Conservation (phyloP, 2,888 invertebrate genomes). For the Drosophila hawaiiensis region DNA sequence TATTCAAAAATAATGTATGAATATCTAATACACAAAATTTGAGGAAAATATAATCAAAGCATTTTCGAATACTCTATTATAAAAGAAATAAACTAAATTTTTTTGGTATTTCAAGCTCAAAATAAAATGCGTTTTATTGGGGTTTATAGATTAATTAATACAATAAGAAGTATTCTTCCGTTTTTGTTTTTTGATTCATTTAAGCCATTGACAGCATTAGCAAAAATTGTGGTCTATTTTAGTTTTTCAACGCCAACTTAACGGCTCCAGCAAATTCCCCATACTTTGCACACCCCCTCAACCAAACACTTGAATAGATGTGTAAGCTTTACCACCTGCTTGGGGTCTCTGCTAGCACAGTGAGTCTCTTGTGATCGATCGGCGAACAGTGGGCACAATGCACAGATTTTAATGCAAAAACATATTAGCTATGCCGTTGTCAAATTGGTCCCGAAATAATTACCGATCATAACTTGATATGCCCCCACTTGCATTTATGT, state of each 20-base stretch:
- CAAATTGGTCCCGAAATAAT: neutral
- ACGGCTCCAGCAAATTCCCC: neutral
- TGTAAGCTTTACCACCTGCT: neutral
- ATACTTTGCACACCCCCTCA: neutral
- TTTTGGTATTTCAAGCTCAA: slow-evolving; percentile 74
- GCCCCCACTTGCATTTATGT: neutral
- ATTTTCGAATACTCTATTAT: slow-evolving; percentile 60
- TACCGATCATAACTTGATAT: neutral
- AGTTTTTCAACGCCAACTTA: neutral
- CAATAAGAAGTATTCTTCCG: neutral
- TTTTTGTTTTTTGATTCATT: neutral
- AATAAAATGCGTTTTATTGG: neutral
- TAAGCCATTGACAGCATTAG: neutral
- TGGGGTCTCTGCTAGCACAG: neutral
- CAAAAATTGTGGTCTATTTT: neutral
- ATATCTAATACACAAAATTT: slow-evolving; percentile 24
- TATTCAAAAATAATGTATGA: slow-evolving; percentile 17
- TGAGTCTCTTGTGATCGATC: neutral
- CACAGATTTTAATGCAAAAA: neutral
- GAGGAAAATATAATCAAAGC: slow-evolving; percentile 31
- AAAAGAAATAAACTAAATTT: slow-evolving; percentile 62
- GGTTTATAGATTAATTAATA: neutral
- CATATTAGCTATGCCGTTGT: neutral
- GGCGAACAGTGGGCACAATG: neutral
- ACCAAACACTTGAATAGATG: neutral